These are phyloP conservation scores for Hemibagrus guttatus DNA, from an alignment of 2,797 vertebrate species.

Conservation along the genomic window DNA sequence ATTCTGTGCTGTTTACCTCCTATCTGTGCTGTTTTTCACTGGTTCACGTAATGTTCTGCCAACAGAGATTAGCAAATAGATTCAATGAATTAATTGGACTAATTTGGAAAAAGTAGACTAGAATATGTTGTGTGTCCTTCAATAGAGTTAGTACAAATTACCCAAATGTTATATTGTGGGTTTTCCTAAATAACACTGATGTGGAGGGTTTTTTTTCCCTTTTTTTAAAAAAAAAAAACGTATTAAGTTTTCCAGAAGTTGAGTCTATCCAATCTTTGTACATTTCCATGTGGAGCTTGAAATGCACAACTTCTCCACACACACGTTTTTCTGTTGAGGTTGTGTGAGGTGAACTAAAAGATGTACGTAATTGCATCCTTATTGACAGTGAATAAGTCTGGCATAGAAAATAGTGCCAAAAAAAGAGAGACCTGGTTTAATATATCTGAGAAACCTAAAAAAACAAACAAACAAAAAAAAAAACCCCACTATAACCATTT, in stretches of 20 bases:
- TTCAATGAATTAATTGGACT: background rate
- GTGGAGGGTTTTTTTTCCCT: no score
- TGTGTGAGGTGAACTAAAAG: slow-evolving; percentile 36
- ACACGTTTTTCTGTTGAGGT: slow-evolving; percentile 1
- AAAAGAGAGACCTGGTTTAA: background rate
- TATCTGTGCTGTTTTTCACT: no score
- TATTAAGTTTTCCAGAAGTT: background rate
- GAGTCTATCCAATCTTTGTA: background rate
- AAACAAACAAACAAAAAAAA: no score
- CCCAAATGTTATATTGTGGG: background rate
- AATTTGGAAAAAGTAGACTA: background rate
- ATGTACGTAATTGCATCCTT: slow-evolving; percentile 47
- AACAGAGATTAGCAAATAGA: background rate
- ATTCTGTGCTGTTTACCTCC: background rate
- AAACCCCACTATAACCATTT: background rate
- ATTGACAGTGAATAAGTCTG: slow-evolving; percentile 32
- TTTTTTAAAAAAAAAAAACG: background rate
- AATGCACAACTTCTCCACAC: background rate
- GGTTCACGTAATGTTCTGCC: background rate
- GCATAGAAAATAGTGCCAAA: background rate
- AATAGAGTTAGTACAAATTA: background rate
- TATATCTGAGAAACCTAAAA: slow-evolving; percentile 32
- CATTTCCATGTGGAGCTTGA: slow-evolving; percentile 1
- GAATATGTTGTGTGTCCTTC: background rate
- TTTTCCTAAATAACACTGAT: background rate